Evolutionary conservation across 2,113 vertebrate species (phyloP).

Genomic region (Romanogobio albipinnatus): DNA sequence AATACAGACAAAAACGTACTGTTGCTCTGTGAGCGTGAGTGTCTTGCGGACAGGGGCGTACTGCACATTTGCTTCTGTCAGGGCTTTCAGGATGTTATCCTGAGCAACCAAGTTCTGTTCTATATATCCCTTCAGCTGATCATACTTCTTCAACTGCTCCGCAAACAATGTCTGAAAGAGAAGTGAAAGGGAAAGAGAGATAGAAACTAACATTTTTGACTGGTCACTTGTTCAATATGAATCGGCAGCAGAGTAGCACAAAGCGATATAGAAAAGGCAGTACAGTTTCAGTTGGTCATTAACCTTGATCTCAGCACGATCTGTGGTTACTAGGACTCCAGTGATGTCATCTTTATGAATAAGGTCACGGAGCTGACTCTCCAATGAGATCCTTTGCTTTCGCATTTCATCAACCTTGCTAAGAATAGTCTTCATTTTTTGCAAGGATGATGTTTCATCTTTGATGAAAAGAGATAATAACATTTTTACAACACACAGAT

Average conservation of each 20-base stretch:
- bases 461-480: background rate
- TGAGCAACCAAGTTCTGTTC: conserved; percentile 85
- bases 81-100: conserved; percentile 83
- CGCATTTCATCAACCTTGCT: conserved; percentile 86
- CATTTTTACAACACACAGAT: background rate
- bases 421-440: conserved; percentile 81
- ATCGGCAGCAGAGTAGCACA: too few relatives aligned
- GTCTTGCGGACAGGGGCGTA: conserved; percentile 77
- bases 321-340: conserved; percentile 78
- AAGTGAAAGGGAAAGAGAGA: background rate
- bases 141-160: conserved; percentile 85
- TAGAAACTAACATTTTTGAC: background rate
- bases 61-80: conserved; percentile 82
- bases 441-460: conserved; percentile 81
- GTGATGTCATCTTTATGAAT: conserved; percentile 88
- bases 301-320: conserved; percentile 83
- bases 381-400: conserved; percentile 79
- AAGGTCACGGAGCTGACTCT: conserved; percentile 85
- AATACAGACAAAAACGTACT: conserved; percentile 72
- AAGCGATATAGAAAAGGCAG: background rate
- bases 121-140: conserved; percentile 83
- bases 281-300: background rate
- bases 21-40: conserved; percentile 77
- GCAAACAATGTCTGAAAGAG: conserved; percentile 79
- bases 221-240: too few relatives aligned